These are phyloP conservation scores for Theodoxus fluviatilis DNA, from an alignment of 2,888 invertebrate genomes.

Conservation along the genomic window DNA sequence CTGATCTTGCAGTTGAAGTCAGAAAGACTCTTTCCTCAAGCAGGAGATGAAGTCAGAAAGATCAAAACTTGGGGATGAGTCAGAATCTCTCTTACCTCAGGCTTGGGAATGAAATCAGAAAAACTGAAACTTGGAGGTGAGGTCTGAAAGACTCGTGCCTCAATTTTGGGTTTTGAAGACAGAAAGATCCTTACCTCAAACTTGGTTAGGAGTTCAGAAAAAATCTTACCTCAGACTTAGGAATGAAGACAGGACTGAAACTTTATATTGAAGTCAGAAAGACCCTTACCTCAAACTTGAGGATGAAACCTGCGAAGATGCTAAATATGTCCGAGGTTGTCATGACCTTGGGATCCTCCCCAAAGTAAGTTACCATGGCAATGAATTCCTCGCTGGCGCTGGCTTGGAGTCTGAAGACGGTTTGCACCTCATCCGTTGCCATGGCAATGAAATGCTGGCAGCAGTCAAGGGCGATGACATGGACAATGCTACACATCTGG, in stretches of 20 bases:
- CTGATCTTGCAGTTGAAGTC: too few relatives aligned
- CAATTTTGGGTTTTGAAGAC: neutral
- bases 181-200: conserved; percentile 59
- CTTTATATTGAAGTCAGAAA: too few relatives aligned
- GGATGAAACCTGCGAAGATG: conserved; percentile 60
- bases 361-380: conserved; percentile 56
- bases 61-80: too few relatives aligned
- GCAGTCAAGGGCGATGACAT: conserved; percentile 17
- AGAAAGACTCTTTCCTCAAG: too few relatives aligned
- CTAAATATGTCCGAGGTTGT: conserved; percentile 56
- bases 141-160: neutral
- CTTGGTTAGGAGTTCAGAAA: conserved; percentile 58
- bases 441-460: conserved; percentile 47
- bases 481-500: too few relatives aligned
- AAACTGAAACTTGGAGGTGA: neutral
- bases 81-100: too few relatives aligned
- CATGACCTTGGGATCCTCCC: conserved; percentile 57
- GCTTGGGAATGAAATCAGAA: too few relatives aligned
- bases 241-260: neutral
- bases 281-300: conserved; percentile 59
- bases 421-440: conserved; percentile 56
- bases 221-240: conserved; percentile 39
- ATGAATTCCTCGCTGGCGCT: conserved; percentile 54
- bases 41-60: too few relatives aligned
- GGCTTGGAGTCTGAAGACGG: conserved; percentile 49